Evolutionary conservation across 2,797 vertebrate genomes (phyloP), one percentile per base, ranked within the genome.

Genomic region (Crocidura indochinensis): DNA sequence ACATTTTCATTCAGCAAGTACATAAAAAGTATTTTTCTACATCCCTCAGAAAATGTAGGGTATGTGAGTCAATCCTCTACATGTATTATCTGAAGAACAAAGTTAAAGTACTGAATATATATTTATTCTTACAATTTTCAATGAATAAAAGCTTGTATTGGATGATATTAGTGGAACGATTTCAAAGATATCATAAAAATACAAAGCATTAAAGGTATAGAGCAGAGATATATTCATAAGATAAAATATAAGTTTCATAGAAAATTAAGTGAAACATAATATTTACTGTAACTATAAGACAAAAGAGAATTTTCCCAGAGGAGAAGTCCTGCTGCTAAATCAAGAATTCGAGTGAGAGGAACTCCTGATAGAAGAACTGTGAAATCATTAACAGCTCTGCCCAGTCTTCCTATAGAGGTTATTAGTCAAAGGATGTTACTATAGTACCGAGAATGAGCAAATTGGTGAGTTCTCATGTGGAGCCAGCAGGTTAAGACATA

Each of bases 401-500:
- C 83, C 44, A 80, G 47, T 77, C 73, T 96, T 96, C 62, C 44
- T 76, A 19, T 38, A 95, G 89, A 96, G 91, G 86, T 95, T 94
- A 91, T 86, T 69, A 86, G 78, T 64, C 73, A 67, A 29, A 91
- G 62, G 10, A n/a, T 88, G 38, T 31, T 91, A 88, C 27, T 85
- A n/a, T 29, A 75, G 22, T 78, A 87, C 62, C 72, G 91, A 44
- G 94, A 88, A 88, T 76, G 93, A 92, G 60, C 71, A 81, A 67
- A 75, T 27, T 14, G 78, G 26, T 69, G 81, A 78, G 87, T 49
- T 91, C 71, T 38, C 77, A 69, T 88, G 71, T 87, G 88, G 67
- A 96, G 77, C 56, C 82, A 91, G 91, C 74, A 78, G 88, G 85
- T 95, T 86, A 89, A 92, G 60, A 27, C 91, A 86, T 26, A 65